Evolutionary conservation across 2,888 invertebrate species (phyloP), one percentile per base, ranked within the genome.

Genomic region (Eledona agricola): DNA sequence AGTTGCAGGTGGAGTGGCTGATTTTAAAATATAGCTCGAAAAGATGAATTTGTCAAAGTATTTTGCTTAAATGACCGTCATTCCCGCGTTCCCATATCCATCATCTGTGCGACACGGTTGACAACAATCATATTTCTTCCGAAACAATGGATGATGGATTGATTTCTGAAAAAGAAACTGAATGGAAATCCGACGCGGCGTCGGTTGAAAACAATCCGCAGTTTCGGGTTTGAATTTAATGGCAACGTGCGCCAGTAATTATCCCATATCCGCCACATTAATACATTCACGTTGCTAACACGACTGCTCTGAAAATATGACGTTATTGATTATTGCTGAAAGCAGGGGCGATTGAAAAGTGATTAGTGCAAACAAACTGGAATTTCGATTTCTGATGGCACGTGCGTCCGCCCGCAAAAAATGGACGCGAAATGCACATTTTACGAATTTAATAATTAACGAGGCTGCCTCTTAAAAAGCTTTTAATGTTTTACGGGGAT

Each of bases 111-210:
- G n/a, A n/a, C n/a, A 6, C 1, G 11, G 6, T 13, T 6, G 29
- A 29, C 29, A 29, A 29, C 29, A 15, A 29, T 11, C 29, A 11
- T 31, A 37, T 37, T 20, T 37, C 10, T 22, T 7, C 7, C 45
- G 11, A 42, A 29, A 45, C 45, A 31, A 31, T 23, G 16, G 22
- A 32, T 45, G 32, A 45, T 45, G 32, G 45, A 45, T 45, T 45
- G 31, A 45, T 45, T 45, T 45, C 20, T 6, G 26, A 26, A 26
- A 28, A 28, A 42, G 12, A 28, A 19, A 40, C 40, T 25, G 3
- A 25, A 38, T 23, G 26, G 16, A 38, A 38, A 25, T 25, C 5
- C 16, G 4, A 16, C 10, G 11, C 10, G 26, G n/a, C n/a, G n/a
- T n/a, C n/a, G n/a, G n/a, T n/a, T n/a, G 37, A 13, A 37, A 37